Percentiles rank a stretch among this genome's conserved stretches.
phyloP scores from a whole-genome alignment of 2,113 vertebrate genomes.

The Chloropsis cyanopogon region DNA sequence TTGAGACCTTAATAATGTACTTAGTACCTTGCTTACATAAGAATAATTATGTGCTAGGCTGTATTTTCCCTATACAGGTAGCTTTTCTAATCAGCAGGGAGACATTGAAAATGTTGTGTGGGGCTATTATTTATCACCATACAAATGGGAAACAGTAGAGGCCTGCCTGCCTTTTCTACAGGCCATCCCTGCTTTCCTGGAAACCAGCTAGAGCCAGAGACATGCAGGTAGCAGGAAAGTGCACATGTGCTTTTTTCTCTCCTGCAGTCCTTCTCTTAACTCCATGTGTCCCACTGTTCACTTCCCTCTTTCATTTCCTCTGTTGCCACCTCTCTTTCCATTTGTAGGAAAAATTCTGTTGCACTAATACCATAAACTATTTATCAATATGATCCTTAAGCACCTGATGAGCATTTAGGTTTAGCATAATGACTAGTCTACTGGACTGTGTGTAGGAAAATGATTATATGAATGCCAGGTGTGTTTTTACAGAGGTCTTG shows the following conservation, averaged over 20 bases:
- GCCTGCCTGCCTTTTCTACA: neutral
- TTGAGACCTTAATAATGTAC: neutral
- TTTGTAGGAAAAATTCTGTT: neutral
- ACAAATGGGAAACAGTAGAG: neutral
- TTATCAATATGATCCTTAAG: neutral
- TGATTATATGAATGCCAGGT: neutral
- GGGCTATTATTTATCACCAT: neutral
- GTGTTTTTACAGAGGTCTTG: neutral
- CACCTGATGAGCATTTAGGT: neutral
- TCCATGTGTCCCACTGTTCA: neutral
- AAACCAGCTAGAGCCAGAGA: neutral
- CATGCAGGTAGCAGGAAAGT: neutral
- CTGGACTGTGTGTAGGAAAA: neutral
- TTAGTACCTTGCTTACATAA: neutral
- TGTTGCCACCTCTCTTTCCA: neutral
- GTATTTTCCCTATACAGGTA: neutral
- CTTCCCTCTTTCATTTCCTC: neutral
- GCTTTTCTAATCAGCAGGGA: neutral
- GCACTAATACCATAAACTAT: accelerated
- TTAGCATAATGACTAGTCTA: neutral
- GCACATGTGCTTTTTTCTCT: neutral
- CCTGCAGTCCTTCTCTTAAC: neutral
- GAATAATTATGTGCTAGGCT: neutral
- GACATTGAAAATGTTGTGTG: neutral
- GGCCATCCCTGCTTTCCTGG: neutral